phyloP scores from a whole-genome alignment of 2,797 vertebrate species.

The Myotis vivesi region DNA sequence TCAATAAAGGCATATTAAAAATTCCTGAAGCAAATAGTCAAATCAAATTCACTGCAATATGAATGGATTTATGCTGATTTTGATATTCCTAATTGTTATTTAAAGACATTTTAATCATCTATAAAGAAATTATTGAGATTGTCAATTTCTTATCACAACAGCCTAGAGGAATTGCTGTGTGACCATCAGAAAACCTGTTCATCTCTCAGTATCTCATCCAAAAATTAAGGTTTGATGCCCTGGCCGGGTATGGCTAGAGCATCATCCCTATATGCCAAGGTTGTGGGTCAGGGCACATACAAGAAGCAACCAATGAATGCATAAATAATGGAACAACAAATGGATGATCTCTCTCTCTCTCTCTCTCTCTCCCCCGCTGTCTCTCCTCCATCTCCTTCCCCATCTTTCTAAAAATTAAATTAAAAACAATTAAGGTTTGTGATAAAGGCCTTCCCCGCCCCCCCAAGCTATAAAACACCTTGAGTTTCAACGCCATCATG shows the following conservation, averaged over 20 bases:
- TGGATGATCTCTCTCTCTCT: neutral
- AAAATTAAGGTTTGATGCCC: neutral
- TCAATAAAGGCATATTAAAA: too few species aligned
- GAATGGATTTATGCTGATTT: neutral
- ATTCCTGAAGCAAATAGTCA: neutral
- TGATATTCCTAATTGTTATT: neutral
- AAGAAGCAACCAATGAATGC: neutral
- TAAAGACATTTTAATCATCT: neutral
- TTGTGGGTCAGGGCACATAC: neutral
- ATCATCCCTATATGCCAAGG: neutral
- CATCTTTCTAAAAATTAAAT: neutral
- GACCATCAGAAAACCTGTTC: neutral
- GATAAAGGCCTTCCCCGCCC: neutral
- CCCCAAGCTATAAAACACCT: neutral
- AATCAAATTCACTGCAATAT: neutral
- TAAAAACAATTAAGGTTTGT: neutral
- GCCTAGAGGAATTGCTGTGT: neutral
- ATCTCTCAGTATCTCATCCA: neutral
- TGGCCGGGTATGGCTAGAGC: neutral
- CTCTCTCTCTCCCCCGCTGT: too few species aligned
- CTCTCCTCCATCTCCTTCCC: too few species aligned
- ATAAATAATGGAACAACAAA: neutral
- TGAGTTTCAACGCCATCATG: fast-evolving
- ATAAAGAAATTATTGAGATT: neutral
- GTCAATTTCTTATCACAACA: neutral